Evolutionary conservation across 2,113 vertebrate genomes (phyloP).

Genomic region (Malurus melanocephalus): DNA sequence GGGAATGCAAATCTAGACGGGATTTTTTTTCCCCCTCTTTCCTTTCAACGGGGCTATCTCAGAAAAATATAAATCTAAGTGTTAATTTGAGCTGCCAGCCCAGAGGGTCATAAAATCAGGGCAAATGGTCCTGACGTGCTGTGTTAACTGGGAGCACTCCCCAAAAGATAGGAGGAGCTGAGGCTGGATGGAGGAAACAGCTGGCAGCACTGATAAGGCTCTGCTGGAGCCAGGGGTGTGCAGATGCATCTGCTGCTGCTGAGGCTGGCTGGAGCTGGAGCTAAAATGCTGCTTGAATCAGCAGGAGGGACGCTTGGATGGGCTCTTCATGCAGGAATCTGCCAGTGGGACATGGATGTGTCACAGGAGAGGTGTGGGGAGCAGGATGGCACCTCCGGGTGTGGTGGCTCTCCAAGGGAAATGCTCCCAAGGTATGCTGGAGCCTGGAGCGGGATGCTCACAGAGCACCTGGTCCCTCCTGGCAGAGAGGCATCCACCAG

Average conservation of each 20-base stretch:
- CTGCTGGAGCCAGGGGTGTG: neutral
- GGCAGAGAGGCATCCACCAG: neutral
- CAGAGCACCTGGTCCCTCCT: neutral
- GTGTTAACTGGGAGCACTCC: neutral
- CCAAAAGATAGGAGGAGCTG: neutral
- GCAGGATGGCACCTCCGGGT: rapidly evolving
- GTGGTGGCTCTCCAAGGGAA: neutral
- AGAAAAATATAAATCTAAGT: conserved; percentile 7
- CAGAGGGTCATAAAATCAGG: neutral
- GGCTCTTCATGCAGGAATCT: neutral
- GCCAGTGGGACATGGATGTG: rapidly evolving
- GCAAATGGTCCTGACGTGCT: neutral
- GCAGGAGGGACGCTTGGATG: neutral
- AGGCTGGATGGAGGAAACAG: neutral
- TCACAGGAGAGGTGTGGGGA: neutral
- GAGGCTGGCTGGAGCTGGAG: neutral
- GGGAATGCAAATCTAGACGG: conserved; percentile 18
- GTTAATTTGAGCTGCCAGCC: conserved; percentile 14
- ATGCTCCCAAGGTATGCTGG: neutral
- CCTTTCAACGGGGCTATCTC: neutral
- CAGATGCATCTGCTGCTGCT: neutral
- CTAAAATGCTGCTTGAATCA: neutral
- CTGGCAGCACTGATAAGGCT: neutral
- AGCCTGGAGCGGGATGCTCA: neutral
- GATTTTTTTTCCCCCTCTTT: neutral